Percentiles rank a stretch among this genome's conserved stretches.
Conservation (phyloP, 2,797 vertebrate genomes). For the Spizella passerina region DNA sequence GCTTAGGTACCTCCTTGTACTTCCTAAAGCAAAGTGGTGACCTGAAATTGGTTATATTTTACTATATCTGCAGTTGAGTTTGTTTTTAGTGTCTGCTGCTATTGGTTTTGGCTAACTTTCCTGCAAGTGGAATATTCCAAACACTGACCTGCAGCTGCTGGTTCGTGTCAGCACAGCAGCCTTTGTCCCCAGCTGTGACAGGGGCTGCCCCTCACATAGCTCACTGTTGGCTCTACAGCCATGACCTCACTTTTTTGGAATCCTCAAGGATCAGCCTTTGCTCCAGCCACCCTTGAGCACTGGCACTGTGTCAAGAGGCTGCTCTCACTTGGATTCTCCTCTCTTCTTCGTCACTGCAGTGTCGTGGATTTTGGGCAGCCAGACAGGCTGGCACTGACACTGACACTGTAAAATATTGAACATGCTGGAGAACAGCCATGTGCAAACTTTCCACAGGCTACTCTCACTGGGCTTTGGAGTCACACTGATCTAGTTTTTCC, state of each 20-base stretch:
- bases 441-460: not conserved
- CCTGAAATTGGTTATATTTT: not conserved
- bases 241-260: not conserved
- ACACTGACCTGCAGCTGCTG: not conserved
- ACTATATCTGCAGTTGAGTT: not conserved
- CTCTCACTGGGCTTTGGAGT: not conserved
- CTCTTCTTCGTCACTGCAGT: not conserved
- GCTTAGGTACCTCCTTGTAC: not conserved
- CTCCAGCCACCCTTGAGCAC: not conserved
- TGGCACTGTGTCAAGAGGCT: not conserved
- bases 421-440: not conserved
- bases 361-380: not conserved
- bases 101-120: not conserved
- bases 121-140: conserved; percentile 7
- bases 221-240: not conserved
- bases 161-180: not conserved
- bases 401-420: conserved; percentile 7
- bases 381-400: not conserved
- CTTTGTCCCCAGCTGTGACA: not conserved
- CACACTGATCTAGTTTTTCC: not conserved
- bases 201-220: not conserved
- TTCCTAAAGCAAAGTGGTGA: not conserved
- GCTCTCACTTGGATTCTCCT: not conserved
- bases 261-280: not conserved
- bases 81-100: not conserved